Evolutionary conservation across 1,140 invertebrate species (phyloP), one percentile per base, ranked within the genome.

Genomic region (Callitettix versicolor): DNA sequence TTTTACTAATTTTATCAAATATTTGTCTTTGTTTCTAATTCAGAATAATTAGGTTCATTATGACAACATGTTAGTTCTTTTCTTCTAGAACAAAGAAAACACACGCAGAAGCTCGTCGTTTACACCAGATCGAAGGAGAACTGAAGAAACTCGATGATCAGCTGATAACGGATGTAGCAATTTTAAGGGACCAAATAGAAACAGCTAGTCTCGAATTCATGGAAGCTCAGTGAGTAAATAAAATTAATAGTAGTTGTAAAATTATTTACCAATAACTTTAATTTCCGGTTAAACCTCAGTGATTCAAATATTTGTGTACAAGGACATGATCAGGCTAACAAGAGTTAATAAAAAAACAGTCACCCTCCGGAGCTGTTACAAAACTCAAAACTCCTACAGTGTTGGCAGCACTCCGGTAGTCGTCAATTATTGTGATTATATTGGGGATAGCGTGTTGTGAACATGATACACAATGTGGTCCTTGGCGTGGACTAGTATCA

Each of bases 141-240:
- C 58, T 79, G 21, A 66, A 65, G 22, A 71, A 71, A 47, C 63
- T 78, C 5, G 76, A 79, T 63, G 58, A 63, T 17, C 60, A 73
- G 15, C 60, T 79, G 6, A 76, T 71, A 47, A 71, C 78, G 58
- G 86, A 89, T 71, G 84, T 90, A 1, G 73, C 79, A 14, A 77
- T 88, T 50, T 68, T 90, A 21, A 70, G 86, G 44, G 80, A 84
- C 63, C 80, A 83, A 68, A 90, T 90, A 64, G 86, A 90, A 67
- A 72, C 73, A 40, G 84, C 85, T 1, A 85, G 82, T 63, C 66
- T 83, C 34, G 79, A 81, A 54, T 88, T 82, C 66, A 69, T 75
- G 57, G 79, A 78, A 60, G 75, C 79, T 34, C 78, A 81, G 80
- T 81, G 67, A 75, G 77, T 74, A 22, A 9, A 40, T 59, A 58